Percentiles rank a stretch among this genome's conserved stretches.
These are phyloP conservation scores for Paramisgurnus dabryanus DNA, from an alignment of 2,113 vertebrate species.

Conservation along the genomic window DNA sequence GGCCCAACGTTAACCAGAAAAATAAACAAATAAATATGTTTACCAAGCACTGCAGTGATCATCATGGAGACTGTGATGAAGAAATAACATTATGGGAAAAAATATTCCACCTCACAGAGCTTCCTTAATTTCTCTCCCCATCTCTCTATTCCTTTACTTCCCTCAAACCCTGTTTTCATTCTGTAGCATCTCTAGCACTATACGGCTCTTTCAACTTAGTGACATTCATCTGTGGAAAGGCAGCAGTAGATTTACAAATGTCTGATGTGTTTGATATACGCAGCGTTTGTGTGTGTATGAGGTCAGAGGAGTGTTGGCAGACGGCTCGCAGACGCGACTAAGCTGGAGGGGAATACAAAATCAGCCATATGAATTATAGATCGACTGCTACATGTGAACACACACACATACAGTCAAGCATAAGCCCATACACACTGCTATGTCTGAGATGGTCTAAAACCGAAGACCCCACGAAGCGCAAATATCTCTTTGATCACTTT, in stretches of 20 bases:
- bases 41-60: slow-evolving; percentile 6
- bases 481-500: slow-evolving; percentile 40
- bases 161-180: background rate
- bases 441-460: background rate
- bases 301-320: slow-evolving; percentile 51
- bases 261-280: slow-evolving; percentile 21
- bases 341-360: slow-evolving; percentile 60
- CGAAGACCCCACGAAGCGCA: slow-evolving; percentile 9
- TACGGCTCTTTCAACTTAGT: slow-evolving; percentile 15
- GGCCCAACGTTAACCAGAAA: slow-evolving; percentile 2
- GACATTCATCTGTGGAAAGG: slow-evolving; percentile 33
- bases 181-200: slow-evolving; percentile 10
- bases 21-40: slow-evolving; percentile 32
- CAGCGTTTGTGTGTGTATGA: background rate
- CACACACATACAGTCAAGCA: slow-evolving; percentile 12
- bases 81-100: slow-evolving; percentile 22
- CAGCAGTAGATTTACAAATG: slow-evolving; percentile 6
- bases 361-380: slow-evolving; percentile 61
- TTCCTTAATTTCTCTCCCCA: slow-evolving; percentile 20
- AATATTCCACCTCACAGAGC: slow-evolving; percentile 22
- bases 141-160: background rate
- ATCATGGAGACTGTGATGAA: slow-evolving; percentile 28
- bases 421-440: background rate
- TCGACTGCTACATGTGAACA: slow-evolving; percentile 36
- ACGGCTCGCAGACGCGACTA: slow-evolving; percentile 54